phyloP scores from a whole-genome alignment of 2,888 invertebrate genomes.

The Chloromyia formosa region DNA sequence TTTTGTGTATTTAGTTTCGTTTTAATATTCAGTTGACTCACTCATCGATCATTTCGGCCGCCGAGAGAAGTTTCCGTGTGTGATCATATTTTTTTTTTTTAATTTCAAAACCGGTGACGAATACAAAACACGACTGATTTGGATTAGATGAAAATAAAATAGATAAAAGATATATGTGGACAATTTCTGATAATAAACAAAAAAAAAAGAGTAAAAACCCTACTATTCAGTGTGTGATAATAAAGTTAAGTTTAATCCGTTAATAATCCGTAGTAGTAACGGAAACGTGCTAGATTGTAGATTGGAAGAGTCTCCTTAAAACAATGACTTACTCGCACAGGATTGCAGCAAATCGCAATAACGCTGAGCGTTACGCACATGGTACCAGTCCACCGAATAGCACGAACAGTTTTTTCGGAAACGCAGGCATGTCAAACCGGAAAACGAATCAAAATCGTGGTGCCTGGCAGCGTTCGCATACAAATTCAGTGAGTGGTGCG shows the following conservation, averaged over 20 bases:
- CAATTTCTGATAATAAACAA: not conserved
- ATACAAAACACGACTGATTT: slow-evolving; percentile 29
- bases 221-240: slow-evolving; percentile 45
- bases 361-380: slow-evolving; percentile 49
- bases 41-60: slow-evolving; percentile 17
- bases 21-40: slow-evolving; percentile 17
- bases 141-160: slow-evolving; percentile 1
- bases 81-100: not conserved
- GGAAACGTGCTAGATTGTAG: not conserved
- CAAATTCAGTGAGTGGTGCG: slow-evolving; percentile 34
- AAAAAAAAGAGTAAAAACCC: not conserved
- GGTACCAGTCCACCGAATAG: slow-evolving; percentile 46
- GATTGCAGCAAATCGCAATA: slow-evolving; percentile 45
- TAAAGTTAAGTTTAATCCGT: slow-evolving; percentile 41
- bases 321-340: slow-evolving; percentile 50
- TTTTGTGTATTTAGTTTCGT: slow-evolving; percentile 10
- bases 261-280: not conserved
- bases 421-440: slow-evolving; percentile 49
- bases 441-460: slow-evolving; percentile 41
- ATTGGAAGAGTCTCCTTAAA: not conserved
- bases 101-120: not conserved
- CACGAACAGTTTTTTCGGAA: slow-evolving; percentile 43
- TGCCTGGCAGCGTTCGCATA: slow-evolving; percentile 37
- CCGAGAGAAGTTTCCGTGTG: slow-evolving; percentile 17
- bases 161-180: not conserved